Base-by-base conservation (phyloP, 1,140 invertebrate genomes). In the Anoplophora glabripennis region DNA sequence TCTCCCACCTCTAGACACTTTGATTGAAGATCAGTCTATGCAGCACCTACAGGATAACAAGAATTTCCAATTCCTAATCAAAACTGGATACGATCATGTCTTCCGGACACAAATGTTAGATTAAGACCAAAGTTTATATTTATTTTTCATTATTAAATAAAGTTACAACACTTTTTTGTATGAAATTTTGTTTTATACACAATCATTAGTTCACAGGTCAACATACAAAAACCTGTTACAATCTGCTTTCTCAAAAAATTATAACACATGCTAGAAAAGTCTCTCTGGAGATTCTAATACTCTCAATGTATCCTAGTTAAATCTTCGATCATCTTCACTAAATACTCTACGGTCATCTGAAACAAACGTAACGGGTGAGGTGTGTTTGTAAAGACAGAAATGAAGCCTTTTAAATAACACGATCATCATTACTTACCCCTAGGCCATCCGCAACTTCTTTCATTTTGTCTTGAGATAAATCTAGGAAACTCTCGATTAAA, bases 241-340 rank as follows among this genome's bases (percentile, higher is more conserved):
- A n/a, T n/a, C n/a, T n/a, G n/a, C n/a, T n/a, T n/a, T n/a, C n/a
- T n/a, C n/a, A n/a, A n/a, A n/a, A n/a, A n/a, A n/a, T n/a, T n/a
- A n/a, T n/a, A n/a, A n/a, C n/a, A n/a, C n/a, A n/a, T n/a, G n/a
- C n/a, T n/a, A n/a, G n/a, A n/a, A n/a, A n/a, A n/a, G n/a, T n/a
- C n/a, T n/a, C n/a, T n/a, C n/a, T 48, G 34, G 21, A 48, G 46
- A 48, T 33, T n/a, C 40, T 37, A 12, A 14, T 17, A 11, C 42
- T 14, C 11, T 38, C 80, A 98, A 81, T 99, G 96, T 84, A 99
- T 97, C 79, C 96, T 86, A 45, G 95, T 98, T 60, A 99, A 84
- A 80, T 99, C 96, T 80, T 99, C 96, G 12, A 99, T 92, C 65
- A 96, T 92, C 83, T 98, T 98, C 14, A 98, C 89, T 63, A 99